Percentiles rank a stretch among this genome's conserved stretches.
Conservation (phyloP, 2,113 vertebrate species). For the Tragelaphus imberbis region DNA sequence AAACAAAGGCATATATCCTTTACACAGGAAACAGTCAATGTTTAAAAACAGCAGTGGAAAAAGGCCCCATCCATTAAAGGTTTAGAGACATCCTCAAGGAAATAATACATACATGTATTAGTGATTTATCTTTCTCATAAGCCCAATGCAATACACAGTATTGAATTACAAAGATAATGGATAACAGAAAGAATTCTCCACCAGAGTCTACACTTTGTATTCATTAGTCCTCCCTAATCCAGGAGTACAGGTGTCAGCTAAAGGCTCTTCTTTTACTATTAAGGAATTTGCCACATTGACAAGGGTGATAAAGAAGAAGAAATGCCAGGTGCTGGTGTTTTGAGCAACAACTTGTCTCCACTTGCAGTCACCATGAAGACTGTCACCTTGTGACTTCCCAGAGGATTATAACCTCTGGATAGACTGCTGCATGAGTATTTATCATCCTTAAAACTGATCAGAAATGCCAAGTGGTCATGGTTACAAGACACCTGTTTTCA, state of each 20-base stretch:
- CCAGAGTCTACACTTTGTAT: background rate
- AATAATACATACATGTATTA: background rate
- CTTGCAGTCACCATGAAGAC: background rate
- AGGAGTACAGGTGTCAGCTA: slow-evolving; percentile 31
- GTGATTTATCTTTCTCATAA: slow-evolving; percentile 21
- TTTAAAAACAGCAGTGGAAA: background rate
- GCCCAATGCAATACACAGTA: background rate
- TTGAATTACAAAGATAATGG: background rate
- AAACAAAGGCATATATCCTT: slow-evolving; percentile 23
- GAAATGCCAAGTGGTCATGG: slow-evolving; percentile 38
- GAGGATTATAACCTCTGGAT: slow-evolving; percentile 23
- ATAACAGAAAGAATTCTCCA: background rate
- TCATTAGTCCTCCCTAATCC: background rate
- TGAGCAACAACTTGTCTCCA: slow-evolving; percentile 4
- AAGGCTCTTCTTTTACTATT: slow-evolving; percentile 33
- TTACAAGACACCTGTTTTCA: background rate
- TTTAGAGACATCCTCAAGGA: background rate
- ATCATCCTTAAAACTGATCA: slow-evolving; percentile 48
- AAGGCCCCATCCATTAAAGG: background rate
- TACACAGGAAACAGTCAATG: background rate
- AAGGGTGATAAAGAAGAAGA: background rate
- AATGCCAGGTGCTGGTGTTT: background rate
- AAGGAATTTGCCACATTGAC: slow-evolving; percentile 28
- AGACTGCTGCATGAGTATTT: background rate
- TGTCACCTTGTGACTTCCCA: background rate